These are phyloP conservation scores for Enteromius viviparus DNA, from an alignment of 2,797 vertebrate genomes.

Conservation along the genomic window DNA sequence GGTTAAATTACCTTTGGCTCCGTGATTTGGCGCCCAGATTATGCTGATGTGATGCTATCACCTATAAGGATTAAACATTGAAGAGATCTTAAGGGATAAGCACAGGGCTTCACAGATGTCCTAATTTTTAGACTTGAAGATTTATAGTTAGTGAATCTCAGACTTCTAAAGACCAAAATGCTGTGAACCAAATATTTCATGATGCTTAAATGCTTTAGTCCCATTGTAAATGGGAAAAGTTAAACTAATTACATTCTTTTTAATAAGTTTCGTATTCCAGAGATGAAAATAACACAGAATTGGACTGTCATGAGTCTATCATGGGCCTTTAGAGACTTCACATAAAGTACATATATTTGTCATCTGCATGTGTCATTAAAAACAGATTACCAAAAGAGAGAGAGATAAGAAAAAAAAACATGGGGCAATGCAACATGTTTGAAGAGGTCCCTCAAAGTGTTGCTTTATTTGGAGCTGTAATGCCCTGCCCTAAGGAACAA, in stretches of 20 bases:
- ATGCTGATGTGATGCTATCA: constrained; percentile 17
- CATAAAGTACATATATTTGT: too few relatives aligned
- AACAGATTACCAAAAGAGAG: neutral
- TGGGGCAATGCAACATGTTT: constrained; percentile 11
- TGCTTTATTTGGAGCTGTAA: constrained; percentile 54
- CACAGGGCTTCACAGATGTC: neutral
- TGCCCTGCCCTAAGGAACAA: constrained; percentile 64
- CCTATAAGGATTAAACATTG: constrained; percentile 11
- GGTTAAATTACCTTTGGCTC: constrained; percentile 24
- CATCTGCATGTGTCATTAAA: neutral
- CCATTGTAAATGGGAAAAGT: neutral
- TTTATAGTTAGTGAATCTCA: neutral
- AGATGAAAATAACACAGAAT: neutral
- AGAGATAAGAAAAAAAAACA: constrained; percentile 1
- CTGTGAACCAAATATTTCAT: neutral
- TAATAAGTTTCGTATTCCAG: neutral
- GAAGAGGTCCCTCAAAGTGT: constrained; percentile 47
- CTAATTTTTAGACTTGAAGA: neutral
- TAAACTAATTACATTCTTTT: neutral
- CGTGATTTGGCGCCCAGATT: neutral
- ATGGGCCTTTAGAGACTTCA: too few relatives aligned
- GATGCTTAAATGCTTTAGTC: neutral
- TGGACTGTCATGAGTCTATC: neutral
- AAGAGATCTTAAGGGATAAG: constrained; percentile 24
- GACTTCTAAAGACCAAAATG: neutral